Conservation (phyloP, 1,140 invertebrate species). For the Apis dorsata region DNA sequence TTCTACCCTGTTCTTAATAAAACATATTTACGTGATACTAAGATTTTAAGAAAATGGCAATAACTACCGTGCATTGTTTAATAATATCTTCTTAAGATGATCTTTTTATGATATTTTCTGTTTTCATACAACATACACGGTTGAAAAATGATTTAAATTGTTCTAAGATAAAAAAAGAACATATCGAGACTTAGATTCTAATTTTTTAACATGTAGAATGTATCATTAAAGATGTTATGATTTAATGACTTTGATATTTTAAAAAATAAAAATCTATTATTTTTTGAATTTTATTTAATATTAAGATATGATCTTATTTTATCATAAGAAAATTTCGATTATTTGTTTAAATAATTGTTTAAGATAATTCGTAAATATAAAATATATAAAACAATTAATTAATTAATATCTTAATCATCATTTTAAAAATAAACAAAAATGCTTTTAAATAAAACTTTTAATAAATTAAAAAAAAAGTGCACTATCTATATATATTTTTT, state of each 20-base stretch:
- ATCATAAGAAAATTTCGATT: background rate
- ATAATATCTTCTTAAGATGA: background rate
- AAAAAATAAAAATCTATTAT: background rate
- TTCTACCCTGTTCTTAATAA: background rate
- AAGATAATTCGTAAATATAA: too few species aligned
- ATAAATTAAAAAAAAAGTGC: too few species aligned
- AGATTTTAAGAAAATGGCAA: slow-evolving; percentile 27
- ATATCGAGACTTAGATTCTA: background rate
- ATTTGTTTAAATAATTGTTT: too few species aligned
- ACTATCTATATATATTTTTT: too few species aligned
- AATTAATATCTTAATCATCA: too few species aligned
- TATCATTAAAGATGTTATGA: background rate
- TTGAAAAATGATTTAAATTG: background rate
- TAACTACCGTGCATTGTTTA: slow-evolving; percentile 34
- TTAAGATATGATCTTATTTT: background rate
- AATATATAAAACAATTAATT: too few species aligned
- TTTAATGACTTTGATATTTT: too few species aligned
- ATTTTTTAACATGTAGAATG: background rate
- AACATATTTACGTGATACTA: background rate
- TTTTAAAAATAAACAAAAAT: too few species aligned
- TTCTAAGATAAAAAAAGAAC: background rate
- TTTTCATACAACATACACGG: slow-evolving; percentile 36
- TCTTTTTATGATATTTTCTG: background rate
- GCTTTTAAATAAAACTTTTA: too few species aligned
- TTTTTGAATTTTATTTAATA: background rate